Base-by-base conservation (phyloP, 2,888 invertebrate genomes). In the Brachyptera risi region DNA sequence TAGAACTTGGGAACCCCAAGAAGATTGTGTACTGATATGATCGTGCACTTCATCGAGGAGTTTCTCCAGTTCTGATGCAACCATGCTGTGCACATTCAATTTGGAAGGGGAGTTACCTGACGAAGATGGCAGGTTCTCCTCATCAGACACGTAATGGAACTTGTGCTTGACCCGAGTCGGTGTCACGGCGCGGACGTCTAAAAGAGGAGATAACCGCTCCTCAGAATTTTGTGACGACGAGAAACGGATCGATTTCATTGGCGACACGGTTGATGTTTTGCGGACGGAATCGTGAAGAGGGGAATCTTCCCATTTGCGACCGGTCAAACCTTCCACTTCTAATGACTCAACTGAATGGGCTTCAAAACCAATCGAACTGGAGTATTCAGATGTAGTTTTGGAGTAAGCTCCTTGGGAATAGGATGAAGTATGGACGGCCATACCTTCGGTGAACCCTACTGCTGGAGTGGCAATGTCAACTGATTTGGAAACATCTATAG, bases 1-100 rank as follows among this genome's bases (percentile, higher is more conserved):
- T 58, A 65, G 61, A 56, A 63, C 63, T 49, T 60, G 58, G 9
- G 13, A 19, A n/a, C n/a, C 50, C 38, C 56, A 37, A 31, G 23
- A 31, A 49, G 49, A 17, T 15, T 54, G 54, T 23, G 35, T 7
- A 23, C 27, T 51, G 27, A 51, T 35, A n/a, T 51, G 51, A 11
- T 51, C 51, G n/a, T 72, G 71, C 76, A 77, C 76, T 75, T 77
- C 76, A 70, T 74, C 71, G 69, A 72, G 72, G 70, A 65, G 62
- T 63, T 73, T 73, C 70, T 75, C 76, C 77, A 77, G 72, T 73
- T 73, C 73, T 72, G 72, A 78, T 78, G 78, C 78, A 78, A 78
- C 78, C 78, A 78, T 79, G 79, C 78, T 77, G 75, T 75, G 73
- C 73, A 74, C 72, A 70, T 71, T n/a, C n/a, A n/a, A n/a, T n/a